Evolutionary conservation across 2,888 invertebrate genomes (phyloP).

Genomic region (Carpatolechia fugitivella): DNA sequence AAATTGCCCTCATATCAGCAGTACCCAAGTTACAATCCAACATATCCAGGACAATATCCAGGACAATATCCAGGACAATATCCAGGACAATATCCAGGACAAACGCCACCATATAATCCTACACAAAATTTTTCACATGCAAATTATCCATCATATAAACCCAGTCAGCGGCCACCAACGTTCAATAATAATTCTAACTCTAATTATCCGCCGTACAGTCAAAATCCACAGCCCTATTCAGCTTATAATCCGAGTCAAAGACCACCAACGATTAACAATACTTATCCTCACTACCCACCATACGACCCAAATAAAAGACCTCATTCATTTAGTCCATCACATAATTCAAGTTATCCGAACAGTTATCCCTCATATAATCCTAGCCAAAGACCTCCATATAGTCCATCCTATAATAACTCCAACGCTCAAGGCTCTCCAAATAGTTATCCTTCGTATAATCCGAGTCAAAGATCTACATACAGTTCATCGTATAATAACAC

Average conservation of each 20-base stretch:
- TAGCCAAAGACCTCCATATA: slow-evolving; percentile 1
- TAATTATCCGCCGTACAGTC: background rate
- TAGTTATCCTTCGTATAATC: too few species aligned
- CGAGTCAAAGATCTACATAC: background rate
- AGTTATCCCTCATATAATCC: slow-evolving; percentile 10
- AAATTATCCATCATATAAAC: too few species aligned
- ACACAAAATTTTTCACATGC: background rate
- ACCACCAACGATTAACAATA: slow-evolving; percentile 17
- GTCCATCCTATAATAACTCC: slow-evolving; percentile 21
- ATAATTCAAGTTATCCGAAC: slow-evolving; percentile 5
- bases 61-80: too few species aligned
- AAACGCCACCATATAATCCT: slow-evolving; percentile 1
- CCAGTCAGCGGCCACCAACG: background rate
- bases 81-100: too few species aligned
- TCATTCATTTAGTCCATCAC: background rate
- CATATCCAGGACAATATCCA: too few species aligned
- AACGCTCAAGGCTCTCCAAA: slow-evolving; percentile 17
- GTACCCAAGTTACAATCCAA: slow-evolving; percentile 11
- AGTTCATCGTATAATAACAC: background rate
- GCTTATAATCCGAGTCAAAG: slow-evolving; percentile 13
- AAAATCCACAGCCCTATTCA: slow-evolving; percentile 1
- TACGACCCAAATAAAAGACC: slow-evolving; percentile 14
- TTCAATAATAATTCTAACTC: too few species aligned
- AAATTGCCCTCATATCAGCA: slow-evolving; percentile 30
- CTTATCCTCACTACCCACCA: slow-evolving; percentile 8